Base-by-base conservation (phyloP, 2,888 invertebrate species). In the Dorcus parallelipipedus region DNA sequence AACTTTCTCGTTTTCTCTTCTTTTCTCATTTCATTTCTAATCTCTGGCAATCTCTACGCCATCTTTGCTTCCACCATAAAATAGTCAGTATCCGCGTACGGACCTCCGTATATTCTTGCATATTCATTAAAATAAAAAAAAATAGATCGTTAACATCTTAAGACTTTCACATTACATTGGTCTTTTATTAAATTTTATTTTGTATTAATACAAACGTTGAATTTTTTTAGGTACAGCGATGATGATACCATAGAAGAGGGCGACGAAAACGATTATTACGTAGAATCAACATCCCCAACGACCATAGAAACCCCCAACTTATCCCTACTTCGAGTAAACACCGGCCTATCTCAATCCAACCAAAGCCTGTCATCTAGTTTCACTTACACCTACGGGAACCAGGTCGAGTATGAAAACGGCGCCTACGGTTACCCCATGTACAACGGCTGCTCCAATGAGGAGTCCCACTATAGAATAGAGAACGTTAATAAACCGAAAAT, bases 281-380 rank as follows among this genome's bases (percentile, higher is more conserved):
- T 72, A n/a, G 75, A 76, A 61, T 74, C 73, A 2, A 66, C 67
- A 23, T 72, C 75, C 3, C 74, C 73, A 17, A 66, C 67, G 26
- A 65, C 64, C 51, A 68, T 66, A 56, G 69, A 66, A 59, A 69
- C 70, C 49, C 69, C 79, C 43, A 78, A 79, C 61, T 54, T 77
- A 80, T 8, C 77, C 78, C 62, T 76, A 79, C 38, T 81, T 80
- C 69, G 76, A 59, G 83, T 85, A 20, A 87, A 86, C 70, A 91
- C 91, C 0, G 93, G 93, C 0, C 81, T 93, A 2, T 90, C 91
- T 4, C 91, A 91, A 71, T 93, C 93, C 4, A 90, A 91, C 71
- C 81, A 90, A 0, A 90, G 90, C 71, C 83, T 90, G 71, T 90
- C 90, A 33, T 86, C 86, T 39, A 86, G 87, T 56, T 89, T 89